A percentile compares a stretch with the other conserved stretches of the same genome.
Evolutionary conservation across 2,797 vertebrate genomes (phyloP).

Genomic region (Fistularia commersonii): DNA sequence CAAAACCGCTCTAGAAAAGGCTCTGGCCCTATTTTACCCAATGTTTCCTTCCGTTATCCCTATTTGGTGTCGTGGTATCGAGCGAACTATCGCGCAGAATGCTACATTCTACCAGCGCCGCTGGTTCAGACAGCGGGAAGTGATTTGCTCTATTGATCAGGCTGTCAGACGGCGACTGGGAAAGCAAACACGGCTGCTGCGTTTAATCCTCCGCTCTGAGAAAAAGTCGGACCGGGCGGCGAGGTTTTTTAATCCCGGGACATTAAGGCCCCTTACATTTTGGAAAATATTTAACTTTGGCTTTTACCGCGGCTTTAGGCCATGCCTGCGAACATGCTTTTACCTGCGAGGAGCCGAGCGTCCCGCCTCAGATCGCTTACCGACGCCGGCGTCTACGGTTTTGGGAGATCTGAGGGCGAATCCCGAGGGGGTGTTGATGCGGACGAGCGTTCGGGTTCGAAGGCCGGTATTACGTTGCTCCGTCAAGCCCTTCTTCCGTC

Average conservation of each 20-base stretch:
- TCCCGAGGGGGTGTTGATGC: conserved; percentile 66
- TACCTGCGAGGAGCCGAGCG: conserved; percentile 62
- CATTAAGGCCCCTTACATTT: conserved; percentile 1
- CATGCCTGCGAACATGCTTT: conserved; percentile 37
- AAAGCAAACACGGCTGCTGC: conserved; percentile 53
- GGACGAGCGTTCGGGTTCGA: conserved; percentile 63
- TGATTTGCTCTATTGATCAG: conserved; percentile 79
- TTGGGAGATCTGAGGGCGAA: conserved; percentile 72
- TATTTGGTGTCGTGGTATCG: conserved; percentile 1
- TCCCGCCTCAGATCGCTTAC: conserved; percentile 60
- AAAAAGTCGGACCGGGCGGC: conserved; percentile 8
- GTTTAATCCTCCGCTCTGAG: conserved; percentile 46
- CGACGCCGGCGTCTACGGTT: conserved; percentile 58
- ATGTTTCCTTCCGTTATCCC: conserved; percentile 8
- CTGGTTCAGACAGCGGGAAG: conserved; percentile 70
- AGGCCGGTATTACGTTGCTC: conserved; percentile 69
- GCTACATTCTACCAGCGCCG: not conserved
- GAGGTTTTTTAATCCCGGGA: not conserved
- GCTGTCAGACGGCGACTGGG: conserved; percentile 67
- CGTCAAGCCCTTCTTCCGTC: conserved; percentile 61
- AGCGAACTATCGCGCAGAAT: too few species aligned
- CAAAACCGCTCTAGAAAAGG: not conserved
- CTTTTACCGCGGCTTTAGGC: conserved; percentile 16
- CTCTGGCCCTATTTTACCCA: conserved; percentile 1
- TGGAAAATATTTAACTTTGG: conserved; percentile 13